These are phyloP conservation scores for Bellardia bayeri DNA, from an alignment of 2,888 invertebrate genomes.

Conservation along the genomic window DNA sequence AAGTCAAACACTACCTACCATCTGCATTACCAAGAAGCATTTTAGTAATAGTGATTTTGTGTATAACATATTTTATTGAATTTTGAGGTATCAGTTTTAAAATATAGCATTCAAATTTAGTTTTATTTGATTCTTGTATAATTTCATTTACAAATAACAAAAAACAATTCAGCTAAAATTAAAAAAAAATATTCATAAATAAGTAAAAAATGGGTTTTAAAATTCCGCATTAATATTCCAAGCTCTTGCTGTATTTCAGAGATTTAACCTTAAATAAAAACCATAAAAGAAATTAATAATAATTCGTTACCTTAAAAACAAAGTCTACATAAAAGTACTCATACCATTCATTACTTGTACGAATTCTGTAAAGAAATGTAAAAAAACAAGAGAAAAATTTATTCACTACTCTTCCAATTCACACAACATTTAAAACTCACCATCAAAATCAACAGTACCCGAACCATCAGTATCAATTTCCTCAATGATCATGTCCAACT, in stretches of 20 bases:
- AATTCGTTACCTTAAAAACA: background rate
- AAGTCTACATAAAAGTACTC: background rate
- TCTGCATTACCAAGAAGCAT: too few species aligned
- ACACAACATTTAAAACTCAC: constrained; percentile 84
- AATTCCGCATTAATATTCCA: background rate
- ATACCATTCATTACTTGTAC: constrained; percentile 87
- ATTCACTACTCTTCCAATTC: background rate
- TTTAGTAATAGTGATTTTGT: too few species aligned
- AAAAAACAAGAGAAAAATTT: background rate
- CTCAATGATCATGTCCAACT: constrained; percentile 96
- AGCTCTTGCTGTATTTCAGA: background rate
- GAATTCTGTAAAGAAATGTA: constrained; percentile 88
- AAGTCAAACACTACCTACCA: too few species aligned
- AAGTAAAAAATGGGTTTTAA: background rate
- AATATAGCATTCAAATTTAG: constrained; percentile 1
- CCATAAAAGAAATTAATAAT: background rate
- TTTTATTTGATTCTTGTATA: constrained; percentile 23
- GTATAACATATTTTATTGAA: too few species aligned
- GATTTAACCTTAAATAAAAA: constrained; percentile 36
- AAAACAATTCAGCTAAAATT: constrained; percentile 36
- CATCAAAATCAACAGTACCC: constrained; percentile 98
- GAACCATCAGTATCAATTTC: constrained; percentile 97
- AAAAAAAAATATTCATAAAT: background rate
- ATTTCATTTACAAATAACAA: constrained; percentile 12
- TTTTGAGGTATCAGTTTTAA: too few species aligned